Evolutionary conservation across 1,140 invertebrate genomes (phyloP), one percentile per base, ranked within the genome.

Genomic region (Onthophagus taurus): DNA sequence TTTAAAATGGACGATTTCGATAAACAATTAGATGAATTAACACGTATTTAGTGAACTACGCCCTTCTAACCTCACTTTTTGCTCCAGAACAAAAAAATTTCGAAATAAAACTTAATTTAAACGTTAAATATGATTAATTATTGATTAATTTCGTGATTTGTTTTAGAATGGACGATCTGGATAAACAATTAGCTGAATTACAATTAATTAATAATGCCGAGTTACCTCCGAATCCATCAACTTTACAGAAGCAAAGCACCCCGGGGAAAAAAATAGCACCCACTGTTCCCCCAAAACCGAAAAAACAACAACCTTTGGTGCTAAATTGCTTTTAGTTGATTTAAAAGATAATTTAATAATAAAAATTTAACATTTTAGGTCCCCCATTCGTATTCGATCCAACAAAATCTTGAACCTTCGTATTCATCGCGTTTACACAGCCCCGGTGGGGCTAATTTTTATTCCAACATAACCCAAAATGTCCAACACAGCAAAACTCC

Each of bases 271-370:
- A 85, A 63, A 64, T 82, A 43, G 81, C 78, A 45, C 83, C 83
- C 42, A 79, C 80, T 34, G 76, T 85, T 37, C 82, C 83, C 24
- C 83, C 82, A n/a, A 85, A 85, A 64, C 82, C 82, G 31, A 83
- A 83, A 66, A 78, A 77, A 56, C 74, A 78, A 56, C 69, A 72
- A 50, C 80, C 79, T n/a, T 75, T 80, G 72, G 78, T 81, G 64
- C 23, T 30, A 39, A 17, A n/a, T n/a, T n/a, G 23, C 23, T 34
- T 36, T 23, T 33, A 42, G 7, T 41, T 4, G n/a, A n/a, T n/a
- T n/a, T n/a, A 5, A 3, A 42, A 33, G 24, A n/a, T n/a, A n/a
- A n/a, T n/a, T n/a, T n/a, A n/a, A n/a, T n/a, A n/a, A n/a, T n/a
- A n/a, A n/a, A n/a, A n/a, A n/a, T n/a, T n/a, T n/a, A n/a, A n/a